Evolutionary conservation across 2,797 vertebrate species (phyloP).

Genomic region (Channa striata): DNA sequence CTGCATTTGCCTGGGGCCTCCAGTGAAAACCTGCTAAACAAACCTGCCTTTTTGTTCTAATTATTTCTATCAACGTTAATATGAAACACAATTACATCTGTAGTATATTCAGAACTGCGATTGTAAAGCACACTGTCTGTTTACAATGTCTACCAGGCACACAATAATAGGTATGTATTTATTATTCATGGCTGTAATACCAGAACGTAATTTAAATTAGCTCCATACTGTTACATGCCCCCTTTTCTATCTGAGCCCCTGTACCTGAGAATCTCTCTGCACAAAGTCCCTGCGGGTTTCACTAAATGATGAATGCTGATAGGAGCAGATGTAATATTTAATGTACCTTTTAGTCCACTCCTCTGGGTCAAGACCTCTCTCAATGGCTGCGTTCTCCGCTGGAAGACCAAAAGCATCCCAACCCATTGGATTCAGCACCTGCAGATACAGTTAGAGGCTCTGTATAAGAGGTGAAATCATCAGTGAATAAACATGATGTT

Average conservation of each 20-base stretch:
- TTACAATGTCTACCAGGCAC: too few species aligned
- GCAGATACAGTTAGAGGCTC: slow-evolving; percentile 2
- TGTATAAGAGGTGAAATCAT: background rate
- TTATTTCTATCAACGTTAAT: too few species aligned
- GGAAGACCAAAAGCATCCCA: slow-evolving; percentile 99
- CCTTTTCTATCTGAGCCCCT: background rate
- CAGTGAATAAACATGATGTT: background rate
- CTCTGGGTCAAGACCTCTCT: slow-evolving; percentile 91
- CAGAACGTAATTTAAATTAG: background rate
- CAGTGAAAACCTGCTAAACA: too few species aligned
- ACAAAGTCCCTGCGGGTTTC: background rate
- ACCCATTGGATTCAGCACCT: slow-evolving; percentile 99
- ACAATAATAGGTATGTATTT: too few species aligned
- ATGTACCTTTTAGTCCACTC: slow-evolving; percentile 93
- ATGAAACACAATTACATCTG: background rate
- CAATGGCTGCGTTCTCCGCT: slow-evolving; percentile 97
- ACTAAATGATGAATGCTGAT: background rate
- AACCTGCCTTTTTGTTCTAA: too few species aligned
- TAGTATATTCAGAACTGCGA: too few species aligned
- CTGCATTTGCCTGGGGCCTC: too few species aligned
- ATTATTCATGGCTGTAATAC: background rate
- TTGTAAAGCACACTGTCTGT: too few species aligned
- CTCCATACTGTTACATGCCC: background rate
- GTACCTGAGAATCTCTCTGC: background rate
- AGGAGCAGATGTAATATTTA: background rate